Evolutionary conservation across 1,140 invertebrate species (phyloP).

Genomic region (Varroa destructor): DNA sequence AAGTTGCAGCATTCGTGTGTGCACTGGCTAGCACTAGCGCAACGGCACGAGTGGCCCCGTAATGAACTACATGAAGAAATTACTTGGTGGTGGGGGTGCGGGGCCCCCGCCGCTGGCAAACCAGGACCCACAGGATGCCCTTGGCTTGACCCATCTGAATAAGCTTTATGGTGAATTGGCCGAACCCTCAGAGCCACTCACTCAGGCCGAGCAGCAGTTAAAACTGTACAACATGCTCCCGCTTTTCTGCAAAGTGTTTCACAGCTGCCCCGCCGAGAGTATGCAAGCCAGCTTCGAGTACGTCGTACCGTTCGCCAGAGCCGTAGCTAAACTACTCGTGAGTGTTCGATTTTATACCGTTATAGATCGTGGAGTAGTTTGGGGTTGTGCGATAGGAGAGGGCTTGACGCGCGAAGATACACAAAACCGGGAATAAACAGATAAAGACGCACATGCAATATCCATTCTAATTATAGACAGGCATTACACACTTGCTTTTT

Average conservation of each 20-base stretch:
- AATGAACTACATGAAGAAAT: constrained; percentile 11
- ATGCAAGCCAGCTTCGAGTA: constrained; percentile 38
- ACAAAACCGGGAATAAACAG: too few species aligned
- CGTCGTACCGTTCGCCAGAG: constrained; percentile 34
- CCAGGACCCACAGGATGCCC: constrained; percentile 36
- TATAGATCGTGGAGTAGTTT: too few species aligned
- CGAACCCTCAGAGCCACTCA: constrained; percentile 63
- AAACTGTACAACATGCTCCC: constrained; percentile 96
- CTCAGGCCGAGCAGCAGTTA: constrained; percentile 70
- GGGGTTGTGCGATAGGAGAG: too few species aligned
- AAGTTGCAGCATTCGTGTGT: too few species aligned
- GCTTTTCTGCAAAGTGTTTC: constrained; percentile 82
- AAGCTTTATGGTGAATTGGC: constrained; percentile 88
- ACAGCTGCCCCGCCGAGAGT: constrained; percentile 35
- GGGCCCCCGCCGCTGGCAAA: constrained; percentile 32
- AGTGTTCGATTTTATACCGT: constrained; percentile 30
- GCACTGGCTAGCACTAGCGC: too few species aligned
- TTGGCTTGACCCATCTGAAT: constrained; percentile 86
- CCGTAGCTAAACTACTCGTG: constrained; percentile 36
- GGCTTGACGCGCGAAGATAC: too few species aligned
- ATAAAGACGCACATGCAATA: too few species aligned
- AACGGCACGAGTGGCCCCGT: not conserved
- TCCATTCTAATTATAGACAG: too few species aligned
- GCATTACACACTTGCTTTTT: too few species aligned
- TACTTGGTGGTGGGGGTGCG: constrained; percentile 27